phyloP scores from a whole-genome alignment of 2,888 invertebrate species.

The Lamellibrachia columna region DNA sequence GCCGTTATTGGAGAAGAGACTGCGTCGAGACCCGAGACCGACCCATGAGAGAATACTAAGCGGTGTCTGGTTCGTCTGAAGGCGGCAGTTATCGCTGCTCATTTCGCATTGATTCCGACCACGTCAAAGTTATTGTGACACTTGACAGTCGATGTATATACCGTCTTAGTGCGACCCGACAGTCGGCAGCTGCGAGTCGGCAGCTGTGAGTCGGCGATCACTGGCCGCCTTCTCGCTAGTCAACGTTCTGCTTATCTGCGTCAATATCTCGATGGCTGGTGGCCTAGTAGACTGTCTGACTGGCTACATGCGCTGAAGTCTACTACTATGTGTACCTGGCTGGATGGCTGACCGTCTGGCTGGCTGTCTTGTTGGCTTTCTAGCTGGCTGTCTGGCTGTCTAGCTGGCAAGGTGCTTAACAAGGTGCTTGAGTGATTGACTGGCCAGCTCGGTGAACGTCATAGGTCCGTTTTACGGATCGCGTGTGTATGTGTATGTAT shows the following conservation, averaged over 20 bases:
- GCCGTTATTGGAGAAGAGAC: not conserved
- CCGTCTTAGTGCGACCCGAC: not conserved
- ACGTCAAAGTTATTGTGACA: constrained; percentile 10
- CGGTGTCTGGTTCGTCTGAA: not conserved
- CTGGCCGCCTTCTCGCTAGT: not conserved
- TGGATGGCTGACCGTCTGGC: not conserved
- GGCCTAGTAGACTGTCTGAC: not conserved
- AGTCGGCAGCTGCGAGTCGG: not conserved
- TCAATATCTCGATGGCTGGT: not conserved
- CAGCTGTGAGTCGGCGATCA: not conserved
- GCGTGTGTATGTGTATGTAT: too few relatives aligned
- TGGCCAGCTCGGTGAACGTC: too few relatives aligned
- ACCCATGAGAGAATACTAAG: not conserved
- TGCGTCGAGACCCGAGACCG: not conserved
- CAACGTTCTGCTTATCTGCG: not conserved
- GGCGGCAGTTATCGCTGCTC: not conserved
- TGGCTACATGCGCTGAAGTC: not conserved
- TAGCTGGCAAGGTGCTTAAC: not conserved
- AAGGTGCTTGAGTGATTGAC: too few relatives aligned
- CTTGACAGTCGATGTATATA: not conserved
- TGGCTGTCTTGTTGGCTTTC: not conserved
- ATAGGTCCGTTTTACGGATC: too few relatives aligned
- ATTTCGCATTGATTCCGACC: not conserved
- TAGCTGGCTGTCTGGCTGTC: not conserved
- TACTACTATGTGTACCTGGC: not conserved